Evolutionary conservation across 2,113 vertebrate genomes (phyloP), one percentile per base, ranked within the genome.

Genomic region (Eptesicus fuscus): DNA sequence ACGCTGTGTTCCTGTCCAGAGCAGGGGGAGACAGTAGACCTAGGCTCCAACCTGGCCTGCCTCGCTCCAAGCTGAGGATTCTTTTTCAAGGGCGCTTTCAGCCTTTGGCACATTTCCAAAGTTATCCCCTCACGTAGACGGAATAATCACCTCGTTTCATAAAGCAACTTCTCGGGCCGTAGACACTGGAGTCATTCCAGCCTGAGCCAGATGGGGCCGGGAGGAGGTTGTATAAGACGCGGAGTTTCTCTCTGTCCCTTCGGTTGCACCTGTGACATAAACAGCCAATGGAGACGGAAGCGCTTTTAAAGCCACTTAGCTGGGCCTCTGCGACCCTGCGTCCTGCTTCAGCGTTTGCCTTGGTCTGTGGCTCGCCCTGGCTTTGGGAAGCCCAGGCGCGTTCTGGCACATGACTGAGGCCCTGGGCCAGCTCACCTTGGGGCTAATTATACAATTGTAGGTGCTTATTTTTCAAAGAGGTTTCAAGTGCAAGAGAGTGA

Each of bases 391-490:
- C 9, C 1, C 73, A 85, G 63, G 70, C 40, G 14, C 30, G 12
- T 80, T 35, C 83, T 89, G 95, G 89, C 80, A 92, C 69, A 59
- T 7, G 73, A 22, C 42, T n/a, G 49, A 74, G 42, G 61, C 82
- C n/a, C 80, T 51, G 61, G 84, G 69, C 90, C 63, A 90, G 67
- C 91, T 89, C 89, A 89, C 83, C 89, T 95, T 79, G 44, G 49
- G 47, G 63, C 85, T 90, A 83, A 93, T 82, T 88, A 93, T 87
- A 94, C 94, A 83, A 37, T 30, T 69, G 88, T 67, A 91, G 49
- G 86, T 67, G n/a, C 93, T 97, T 93, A 82, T 96, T 95, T 93
- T 96, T 92, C 96, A 87, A 96, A 97, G 98, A 96, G 97, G 97
- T 96, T 98, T 98, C 95, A 98, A 98, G 79, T 82, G 63, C 78